A percentile compares a stretch with the other conserved stretches of the same genome.
These are phyloP conservation scores for Lepidurus apus DNA, from an alignment of 1,140 invertebrate genomes.

Conservation along the genomic window DNA sequence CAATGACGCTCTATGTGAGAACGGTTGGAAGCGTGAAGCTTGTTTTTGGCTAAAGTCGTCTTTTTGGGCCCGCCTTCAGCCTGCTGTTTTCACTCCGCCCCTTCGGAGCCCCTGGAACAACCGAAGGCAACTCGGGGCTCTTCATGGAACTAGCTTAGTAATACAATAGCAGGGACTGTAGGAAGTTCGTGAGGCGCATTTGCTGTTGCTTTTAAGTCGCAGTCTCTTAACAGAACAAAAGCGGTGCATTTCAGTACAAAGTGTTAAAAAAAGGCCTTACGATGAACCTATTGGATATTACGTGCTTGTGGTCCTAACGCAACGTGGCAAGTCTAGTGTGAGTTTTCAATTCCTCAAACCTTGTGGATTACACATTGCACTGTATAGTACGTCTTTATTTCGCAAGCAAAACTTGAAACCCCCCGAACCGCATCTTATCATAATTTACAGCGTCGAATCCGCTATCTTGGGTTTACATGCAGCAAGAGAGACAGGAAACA, in stretches of 20 bases:
- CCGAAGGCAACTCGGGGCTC: neutral
- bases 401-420: neutral
- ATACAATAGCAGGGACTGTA: neutral
- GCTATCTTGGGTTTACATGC: neutral
- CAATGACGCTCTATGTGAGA: neutral
- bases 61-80: neutral
- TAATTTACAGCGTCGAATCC: neutral
- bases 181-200: neutral
- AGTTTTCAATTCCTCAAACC: neutral
- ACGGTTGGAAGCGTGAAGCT: neutral
- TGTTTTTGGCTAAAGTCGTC: neutral
- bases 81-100: neutral
- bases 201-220: neutral
- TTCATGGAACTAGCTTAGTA: neutral
- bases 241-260: neutral
- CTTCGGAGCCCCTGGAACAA: neutral
- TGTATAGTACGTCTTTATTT: neutral
- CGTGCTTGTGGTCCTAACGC: neutral
- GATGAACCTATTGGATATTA: conserved; percentile 19
- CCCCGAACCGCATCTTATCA: neutral
- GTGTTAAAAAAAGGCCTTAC: neutral
- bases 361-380: neutral
- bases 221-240: neutral
- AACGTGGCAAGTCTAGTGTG: neutral
- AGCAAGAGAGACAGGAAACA: conserved; percentile 1